Evolutionary conservation across 2,888 invertebrate genomes (phyloP).

Genomic region (Orthonevra nobilis): DNA sequence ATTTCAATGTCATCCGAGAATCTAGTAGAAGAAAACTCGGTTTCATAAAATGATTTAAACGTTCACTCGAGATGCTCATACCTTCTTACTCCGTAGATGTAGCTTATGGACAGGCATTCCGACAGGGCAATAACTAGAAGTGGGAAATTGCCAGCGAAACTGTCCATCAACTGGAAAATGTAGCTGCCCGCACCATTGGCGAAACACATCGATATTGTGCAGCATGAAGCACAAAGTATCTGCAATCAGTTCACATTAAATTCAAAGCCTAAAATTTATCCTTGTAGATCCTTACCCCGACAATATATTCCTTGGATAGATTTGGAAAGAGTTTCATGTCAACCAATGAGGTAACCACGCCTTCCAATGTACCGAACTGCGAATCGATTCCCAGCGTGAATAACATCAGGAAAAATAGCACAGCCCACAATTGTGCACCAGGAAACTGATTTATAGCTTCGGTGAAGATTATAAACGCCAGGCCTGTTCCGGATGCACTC

Average conservation of each 20-base stretch:
- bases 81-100: conserved; percentile 95
- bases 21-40: too few species aligned
- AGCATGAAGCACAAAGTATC: conserved; percentile 88
- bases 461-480: conserved; percentile 98
- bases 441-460: conserved; percentile 99
- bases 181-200: conserved; percentile 97
- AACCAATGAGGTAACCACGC: conserved; percentile 96
- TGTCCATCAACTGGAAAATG: conserved; percentile 95
- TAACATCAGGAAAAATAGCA: conserved; percentile 97
- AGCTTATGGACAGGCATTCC: conserved; percentile 95
- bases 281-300: conserved; percentile 82
- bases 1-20: conserved; percentile 96
- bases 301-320: conserved; percentile 92
- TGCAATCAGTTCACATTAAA: conserved; percentile 52
- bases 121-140: conserved; percentile 95
- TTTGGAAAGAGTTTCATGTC: conserved; percentile 97
- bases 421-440: conserved; percentile 96
- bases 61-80: too few species aligned
- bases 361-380: conserved; percentile 97
- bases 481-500: conserved; percentile 97
- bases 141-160: conserved; percentile 96
- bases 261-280: too few species aligned
- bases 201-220: conserved; percentile 92
- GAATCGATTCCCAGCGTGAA: conserved; percentile 98
- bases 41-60: too few species aligned